Evolutionary conservation across 2,888 invertebrate genomes (phyloP).

Genomic region (Agriopis aurantiaria): DNA sequence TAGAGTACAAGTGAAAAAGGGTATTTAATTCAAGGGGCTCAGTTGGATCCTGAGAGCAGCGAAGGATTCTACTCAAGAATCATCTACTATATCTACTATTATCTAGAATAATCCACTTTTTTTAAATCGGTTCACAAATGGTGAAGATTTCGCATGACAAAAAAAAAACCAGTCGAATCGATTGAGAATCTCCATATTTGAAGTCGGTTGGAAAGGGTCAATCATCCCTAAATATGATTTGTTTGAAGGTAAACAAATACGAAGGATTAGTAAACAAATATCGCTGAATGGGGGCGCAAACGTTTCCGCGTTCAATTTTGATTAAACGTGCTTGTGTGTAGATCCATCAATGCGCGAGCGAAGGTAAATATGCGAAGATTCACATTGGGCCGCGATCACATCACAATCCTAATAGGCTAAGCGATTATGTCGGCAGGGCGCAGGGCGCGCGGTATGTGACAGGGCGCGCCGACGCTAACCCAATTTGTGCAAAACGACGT

Average conservation of each 20-base stretch:
- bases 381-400: constrained; percentile 70
- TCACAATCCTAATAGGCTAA: constrained; percentile 73
- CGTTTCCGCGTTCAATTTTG: constrained; percentile 59
- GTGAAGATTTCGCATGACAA: too few species aligned
- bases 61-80: too few species aligned
- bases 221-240: constrained; percentile 28
- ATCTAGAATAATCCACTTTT: too few species aligned
- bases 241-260: constrained; percentile 46
- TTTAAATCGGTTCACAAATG: too few species aligned
- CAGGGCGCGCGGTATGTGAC: constrained; percentile 35
- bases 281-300: constrained; percentile 34
- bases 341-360: constrained; percentile 59
- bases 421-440: constrained; percentile 69
- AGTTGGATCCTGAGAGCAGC: too few species aligned
- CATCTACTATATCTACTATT: too few species aligned
- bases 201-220: not conserved
- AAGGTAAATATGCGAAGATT: constrained; percentile 73
- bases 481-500: constrained; percentile 79
- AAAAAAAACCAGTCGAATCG: too few species aligned
- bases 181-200: too few species aligned
- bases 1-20: too few species aligned
- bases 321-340: constrained; percentile 62
- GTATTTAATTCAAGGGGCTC: too few species aligned
- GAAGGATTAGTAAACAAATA: constrained; percentile 10
- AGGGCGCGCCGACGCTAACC: constrained; percentile 70